Base-by-base conservation (phyloP, 2,888 invertebrate genomes). In the Scaptomyza cyrtandrae region DNA sequence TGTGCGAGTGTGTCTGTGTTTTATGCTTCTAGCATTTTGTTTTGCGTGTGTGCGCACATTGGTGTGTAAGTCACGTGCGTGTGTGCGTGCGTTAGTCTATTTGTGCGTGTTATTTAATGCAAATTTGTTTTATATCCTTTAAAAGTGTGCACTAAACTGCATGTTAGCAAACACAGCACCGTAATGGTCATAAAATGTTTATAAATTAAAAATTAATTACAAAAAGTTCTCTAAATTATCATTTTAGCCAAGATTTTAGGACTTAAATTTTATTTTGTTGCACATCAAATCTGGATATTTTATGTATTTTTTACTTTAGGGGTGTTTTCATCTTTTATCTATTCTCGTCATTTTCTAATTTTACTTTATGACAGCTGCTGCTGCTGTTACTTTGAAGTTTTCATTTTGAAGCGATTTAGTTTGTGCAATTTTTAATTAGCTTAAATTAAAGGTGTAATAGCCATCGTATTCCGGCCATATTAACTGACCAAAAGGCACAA, bases 341-440 rank as follows among this genome's bases (percentile, higher is more conserved):
- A 2, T 39, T 7, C 11, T n/a, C 24, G 46, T 31, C 35, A 48
- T 27, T 24, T 50, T 7, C 31, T 56, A 3, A 3, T 52, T 37
- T 61, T 19, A 29, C 41, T 10, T 39, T 0, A 13, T 48, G 45
- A 48, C 35, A 55, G 46, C 52, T 35, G 43, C 39, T 46, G 41
- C 10, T 10, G 37, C 19, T 29, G 3, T 31, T 29, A 11, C n/a
- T 43, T 71, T 59, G 39, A n/a, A 48, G 45, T 48, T 63, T 58
- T 19, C 27, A 48, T 59, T 71, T 56, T 57, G 19, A 50, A 61
- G 13, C 43, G 50, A 56, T 75, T 68, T 57, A 45, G 33, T 67
- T 79, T 80, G 65, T 61, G 46, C 39, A 49, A 56, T 62, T 66
- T 71, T 58, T 72, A 80, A 80, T 83, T 76, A 74, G 71, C 55